Conservation (phyloP, 2,888 invertebrate genomes). For the Heliconius ismenius region DNA sequence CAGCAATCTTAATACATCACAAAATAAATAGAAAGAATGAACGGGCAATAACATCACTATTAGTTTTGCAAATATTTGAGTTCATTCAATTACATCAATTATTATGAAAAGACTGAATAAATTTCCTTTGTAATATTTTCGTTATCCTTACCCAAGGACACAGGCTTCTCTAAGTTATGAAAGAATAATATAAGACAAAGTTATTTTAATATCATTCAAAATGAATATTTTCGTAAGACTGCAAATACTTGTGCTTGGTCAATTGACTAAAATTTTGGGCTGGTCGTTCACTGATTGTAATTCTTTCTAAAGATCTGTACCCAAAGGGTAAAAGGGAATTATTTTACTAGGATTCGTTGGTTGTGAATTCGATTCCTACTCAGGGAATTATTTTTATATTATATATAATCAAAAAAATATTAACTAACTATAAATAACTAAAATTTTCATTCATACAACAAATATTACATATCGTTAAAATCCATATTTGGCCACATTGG, state of each 20-base stretch:
- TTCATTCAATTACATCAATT: background rate
- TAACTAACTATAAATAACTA: background rate
- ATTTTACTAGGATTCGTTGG: no score
- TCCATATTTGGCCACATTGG: slow-evolving; percentile 27
- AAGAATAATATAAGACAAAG: background rate
- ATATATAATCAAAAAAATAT: background rate
- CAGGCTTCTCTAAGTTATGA: background rate
- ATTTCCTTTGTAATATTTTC: background rate
- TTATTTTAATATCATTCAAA: slow-evolving; percentile 1
- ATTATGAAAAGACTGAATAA: background rate
- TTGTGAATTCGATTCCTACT: no score
- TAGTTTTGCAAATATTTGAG: background rate
- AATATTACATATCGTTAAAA: slow-evolving; percentile 15
- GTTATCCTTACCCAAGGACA: background rate
- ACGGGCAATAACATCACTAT: background rate
- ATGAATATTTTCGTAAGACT: background rate
- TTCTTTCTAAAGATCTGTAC: no score
- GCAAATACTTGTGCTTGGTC: background rate
- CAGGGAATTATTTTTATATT: no score
- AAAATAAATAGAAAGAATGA: background rate
- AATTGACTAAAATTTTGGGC: no score
- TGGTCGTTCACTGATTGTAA: no score
- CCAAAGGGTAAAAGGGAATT: no score
- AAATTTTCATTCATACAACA: background rate
- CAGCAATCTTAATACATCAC: background rate